phyloP scores from a whole-genome alignment of 2,888 invertebrate species.

The Mermis nigrescens region DNA sequence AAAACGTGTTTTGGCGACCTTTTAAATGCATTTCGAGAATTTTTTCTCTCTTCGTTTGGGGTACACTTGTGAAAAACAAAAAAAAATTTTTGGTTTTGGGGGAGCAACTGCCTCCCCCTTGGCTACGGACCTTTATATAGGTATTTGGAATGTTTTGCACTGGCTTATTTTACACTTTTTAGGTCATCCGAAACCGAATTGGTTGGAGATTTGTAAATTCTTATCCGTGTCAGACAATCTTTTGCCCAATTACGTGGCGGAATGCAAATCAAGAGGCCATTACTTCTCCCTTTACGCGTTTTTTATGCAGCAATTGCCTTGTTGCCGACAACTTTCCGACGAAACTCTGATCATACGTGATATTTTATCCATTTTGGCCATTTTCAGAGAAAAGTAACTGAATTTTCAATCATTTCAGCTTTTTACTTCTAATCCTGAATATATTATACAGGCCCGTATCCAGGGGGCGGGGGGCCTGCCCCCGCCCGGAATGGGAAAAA shows the following conservation, averaged over 20 bases:
- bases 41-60: no score
- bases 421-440: no score
- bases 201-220: background rate
- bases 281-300: background rate
- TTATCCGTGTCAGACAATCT: background rate
- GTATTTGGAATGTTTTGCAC: background rate
- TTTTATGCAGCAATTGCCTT: background rate
- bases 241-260: background rate
- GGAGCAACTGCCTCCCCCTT: no score
- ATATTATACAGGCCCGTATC: no score
- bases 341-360: conserved; percentile 1
- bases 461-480: no score
- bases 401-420: background rate
- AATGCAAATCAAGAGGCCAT: background rate
- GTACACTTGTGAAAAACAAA: background rate
- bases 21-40: no score
- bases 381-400: background rate
- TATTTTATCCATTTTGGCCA: background rate
- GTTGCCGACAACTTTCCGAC: background rate
- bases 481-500: no score
- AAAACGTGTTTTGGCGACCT: no score
- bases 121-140: no score
- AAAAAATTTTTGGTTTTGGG: background rate
- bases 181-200: background rate
- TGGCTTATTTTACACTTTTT: background rate